Base-by-base conservation (phyloP, 2,888 invertebrate species). In the Amorpha juglandis region DNA sequence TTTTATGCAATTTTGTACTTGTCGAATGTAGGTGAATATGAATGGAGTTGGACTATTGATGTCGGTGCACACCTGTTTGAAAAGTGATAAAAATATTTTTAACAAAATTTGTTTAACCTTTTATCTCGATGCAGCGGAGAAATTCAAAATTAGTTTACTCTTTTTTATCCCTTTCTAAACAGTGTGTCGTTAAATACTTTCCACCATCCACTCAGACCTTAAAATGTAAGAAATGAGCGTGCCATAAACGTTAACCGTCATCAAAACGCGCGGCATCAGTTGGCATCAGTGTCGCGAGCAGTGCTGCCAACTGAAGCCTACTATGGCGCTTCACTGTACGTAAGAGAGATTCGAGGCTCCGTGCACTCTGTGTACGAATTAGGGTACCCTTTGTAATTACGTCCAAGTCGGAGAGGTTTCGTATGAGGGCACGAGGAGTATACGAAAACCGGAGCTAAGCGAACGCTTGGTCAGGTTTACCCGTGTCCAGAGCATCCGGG, bases 181-280 rank as follows among this genome's bases (percentile, higher is more conserved):
- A 19, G 19, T 38, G 38, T 19, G 42, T 50, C 16, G 55, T 55
- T 33, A 55, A 27, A 27, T 9, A 7, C 35, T 35, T 55, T 58
- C 16, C 58, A 58, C 58, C 19, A 12, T 19, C 42, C 69, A 63
- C 63, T 64, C 68, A 55, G 68, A 65, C 45, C 35, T 55, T 67
- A 65, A 69, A 63, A 68, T 66, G 75, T 78, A 74, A 78, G 82
- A 78, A 78, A 76, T 80, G 82, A 81, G 80, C 81, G 85, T 84
- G 84, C 84, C 85, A 86, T 83, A 82, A 82, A 81, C 79, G 82
- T 78, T 68, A 65, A 63, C 50, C 62, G 64, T 67, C 63, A 62
- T 67, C 45, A 35, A n/a, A 19, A 52, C 8, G 62, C 42, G 6
- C 68, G 72, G 69, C 55, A 58, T 70, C 75, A 69, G 53, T 62